Evolutionary conservation across 2,113 vertebrate genomes (phyloP).

Genomic region (Melospiza melodia): DNA sequence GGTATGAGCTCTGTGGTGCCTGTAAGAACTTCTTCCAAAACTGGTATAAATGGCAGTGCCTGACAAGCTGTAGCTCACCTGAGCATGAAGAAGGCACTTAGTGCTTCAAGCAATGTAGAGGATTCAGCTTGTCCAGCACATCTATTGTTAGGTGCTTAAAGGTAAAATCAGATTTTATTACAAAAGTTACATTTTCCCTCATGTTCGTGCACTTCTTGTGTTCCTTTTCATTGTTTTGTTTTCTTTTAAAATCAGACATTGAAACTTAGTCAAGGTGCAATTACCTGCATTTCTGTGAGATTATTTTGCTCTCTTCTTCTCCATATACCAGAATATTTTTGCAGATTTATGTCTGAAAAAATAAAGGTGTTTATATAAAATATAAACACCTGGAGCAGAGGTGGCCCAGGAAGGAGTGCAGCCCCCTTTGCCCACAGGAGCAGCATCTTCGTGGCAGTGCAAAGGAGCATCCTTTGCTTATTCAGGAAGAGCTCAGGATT

Average conservation of each 20-base stretch:
- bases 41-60: conserved; percentile 2
- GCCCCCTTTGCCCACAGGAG: not conserved
- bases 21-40: conserved; percentile 37
- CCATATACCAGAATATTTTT: not conserved
- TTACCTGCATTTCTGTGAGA: not conserved
- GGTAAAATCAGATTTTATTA: not conserved
- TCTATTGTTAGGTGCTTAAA: not conserved
- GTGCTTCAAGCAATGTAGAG: not conserved
- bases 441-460: not conserved
- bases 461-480: not conserved
- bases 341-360: not conserved
- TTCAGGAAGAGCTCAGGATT: conserved; percentile 10
- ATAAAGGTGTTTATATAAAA: not conserved
- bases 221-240: not conserved
- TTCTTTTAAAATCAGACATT: not conserved
- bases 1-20: not conserved
- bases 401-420: not conserved
- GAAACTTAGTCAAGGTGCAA: not conserved
- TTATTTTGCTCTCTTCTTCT: not conserved
- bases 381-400: not conserved
- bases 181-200: fast-evolving
- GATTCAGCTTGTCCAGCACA: not conserved
- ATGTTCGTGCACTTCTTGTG: not conserved
- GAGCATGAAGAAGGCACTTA: not conserved
- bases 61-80: conserved; percentile 13